These are phyloP conservation scores for Spodoptera exigua DNA, from an alignment of 2,888 invertebrate species.

Conservation along the genomic window DNA sequence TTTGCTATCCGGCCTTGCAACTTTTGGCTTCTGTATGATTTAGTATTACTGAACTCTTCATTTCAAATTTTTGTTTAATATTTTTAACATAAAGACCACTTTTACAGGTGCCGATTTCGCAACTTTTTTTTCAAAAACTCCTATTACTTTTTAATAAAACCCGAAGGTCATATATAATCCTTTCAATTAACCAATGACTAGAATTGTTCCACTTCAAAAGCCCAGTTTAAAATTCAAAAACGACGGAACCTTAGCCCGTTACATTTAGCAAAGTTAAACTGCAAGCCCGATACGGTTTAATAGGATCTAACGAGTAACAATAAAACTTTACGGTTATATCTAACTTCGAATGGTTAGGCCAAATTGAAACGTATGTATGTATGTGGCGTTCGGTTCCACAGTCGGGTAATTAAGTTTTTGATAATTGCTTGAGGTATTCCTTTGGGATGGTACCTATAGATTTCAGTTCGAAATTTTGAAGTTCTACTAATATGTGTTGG, in stretches of 20 bases:
- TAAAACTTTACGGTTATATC: conserved; percentile 71
- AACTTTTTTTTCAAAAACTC: too few relatives aligned
- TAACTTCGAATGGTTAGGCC: conserved; percentile 56
- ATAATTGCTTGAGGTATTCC: conserved; percentile 49
- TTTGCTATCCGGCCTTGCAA: too few relatives aligned
- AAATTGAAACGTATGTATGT: conserved; percentile 59
- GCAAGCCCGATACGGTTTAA: conserved; percentile 59
- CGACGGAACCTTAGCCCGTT: conserved; percentile 14
- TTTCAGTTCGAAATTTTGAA: conserved; percentile 20
- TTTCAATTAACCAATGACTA: conserved; percentile 6
- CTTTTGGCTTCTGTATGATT: too few relatives aligned
- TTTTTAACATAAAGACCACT: too few relatives aligned
- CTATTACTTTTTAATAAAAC: too few relatives aligned
- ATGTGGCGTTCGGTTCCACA: conserved; percentile 14
- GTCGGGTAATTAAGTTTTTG: conserved; percentile 50
- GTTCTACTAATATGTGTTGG: neutral
- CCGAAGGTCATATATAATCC: neutral
- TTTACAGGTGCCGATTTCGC: too few relatives aligned
- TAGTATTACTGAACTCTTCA: too few relatives aligned
- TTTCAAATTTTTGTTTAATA: too few relatives aligned
- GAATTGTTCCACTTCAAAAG: conserved; percentile 1
- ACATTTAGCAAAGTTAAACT: conserved; percentile 45
- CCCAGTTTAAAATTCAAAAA: conserved; percentile 12
- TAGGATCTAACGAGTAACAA: conserved; percentile 66
- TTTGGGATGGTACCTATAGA: conserved; percentile 17